Evolutionary conservation across 2,113 vertebrate genomes (phyloP).

Genomic region (Acinonyx jubatus): DNA sequence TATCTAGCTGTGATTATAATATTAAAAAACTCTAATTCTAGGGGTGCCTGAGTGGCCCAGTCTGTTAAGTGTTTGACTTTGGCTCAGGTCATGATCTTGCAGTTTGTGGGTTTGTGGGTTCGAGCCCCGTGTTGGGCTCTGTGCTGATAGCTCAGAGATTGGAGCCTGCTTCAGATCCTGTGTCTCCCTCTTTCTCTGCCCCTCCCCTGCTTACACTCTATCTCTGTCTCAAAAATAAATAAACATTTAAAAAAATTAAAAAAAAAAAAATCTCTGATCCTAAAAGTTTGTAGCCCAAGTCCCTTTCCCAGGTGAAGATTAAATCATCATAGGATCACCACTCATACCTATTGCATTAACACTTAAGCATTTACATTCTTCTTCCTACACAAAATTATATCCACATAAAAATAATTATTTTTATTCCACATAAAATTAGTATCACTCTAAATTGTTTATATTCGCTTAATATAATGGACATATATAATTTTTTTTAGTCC

Average conservation of each 20-base stretch:
- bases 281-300: neutral
- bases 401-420: neutral
- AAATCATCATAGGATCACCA: neutral
- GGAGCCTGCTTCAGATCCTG: too few relatives aligned
- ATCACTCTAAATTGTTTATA: neutral
- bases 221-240: too few relatives aligned
- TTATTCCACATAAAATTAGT: neutral
- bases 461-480: neutral
- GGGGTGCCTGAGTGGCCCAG: too few relatives aligned
- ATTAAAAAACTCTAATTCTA: neutral
- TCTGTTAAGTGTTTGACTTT: too few relatives aligned
- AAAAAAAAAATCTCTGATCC: neutral
- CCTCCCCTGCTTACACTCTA: too few relatives aligned
- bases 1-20: neutral
- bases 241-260: too few relatives aligned
- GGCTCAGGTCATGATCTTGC: too few relatives aligned
- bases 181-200: too few relatives aligned
- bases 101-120: too few relatives aligned
- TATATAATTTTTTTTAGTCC: neutral
- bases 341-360: neutral
- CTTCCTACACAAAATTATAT: neutral
- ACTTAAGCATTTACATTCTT: neutral
- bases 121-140: too few relatives aligned
- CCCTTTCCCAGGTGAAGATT: neutral
- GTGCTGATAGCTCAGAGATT: too few relatives aligned